These are phyloP conservation scores for Nerophis lumbriciformis DNA, from an alignment of 2,113 vertebrate species.

Conservation along the genomic window DNA sequence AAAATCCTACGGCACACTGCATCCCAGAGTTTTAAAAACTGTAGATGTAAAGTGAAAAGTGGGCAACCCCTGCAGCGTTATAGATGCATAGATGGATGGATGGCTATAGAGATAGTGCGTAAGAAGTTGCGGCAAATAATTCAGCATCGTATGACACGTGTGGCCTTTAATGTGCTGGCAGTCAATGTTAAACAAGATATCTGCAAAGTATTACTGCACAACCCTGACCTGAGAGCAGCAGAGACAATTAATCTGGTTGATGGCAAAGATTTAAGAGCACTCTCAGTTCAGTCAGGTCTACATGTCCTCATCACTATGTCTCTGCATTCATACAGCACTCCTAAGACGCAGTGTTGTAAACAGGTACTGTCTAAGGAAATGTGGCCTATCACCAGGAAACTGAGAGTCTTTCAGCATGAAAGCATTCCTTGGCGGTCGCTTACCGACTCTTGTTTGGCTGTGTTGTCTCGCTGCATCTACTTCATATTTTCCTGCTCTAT, in stretches of 20 bases:
- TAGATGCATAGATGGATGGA: no score
- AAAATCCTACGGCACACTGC: no score
- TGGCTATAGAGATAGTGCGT: no score
- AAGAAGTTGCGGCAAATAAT: background rate
- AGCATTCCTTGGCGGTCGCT: constrained; percentile 62
- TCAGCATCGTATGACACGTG: background rate
- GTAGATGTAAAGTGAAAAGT: no score
- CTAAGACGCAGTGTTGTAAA: constrained; percentile 40
- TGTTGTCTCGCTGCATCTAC: constrained; percentile 10
- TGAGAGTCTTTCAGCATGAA: constrained; percentile 32
- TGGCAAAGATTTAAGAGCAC: constrained; percentile 20
- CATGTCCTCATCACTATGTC: constrained; percentile 23
- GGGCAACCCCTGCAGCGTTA: no score
- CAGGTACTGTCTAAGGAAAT: constrained; percentile 38
- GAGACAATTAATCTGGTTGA: constrained; percentile 1
- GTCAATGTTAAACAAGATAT: constrained; percentile 3
- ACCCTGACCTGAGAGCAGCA: background rate
- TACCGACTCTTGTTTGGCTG: constrained; percentile 25
- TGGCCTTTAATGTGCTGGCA: constrained; percentile 3
- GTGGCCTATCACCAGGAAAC: constrained; percentile 6
- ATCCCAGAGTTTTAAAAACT: no score
- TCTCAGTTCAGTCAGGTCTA: constrained; percentile 9
- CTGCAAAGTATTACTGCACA: background rate
- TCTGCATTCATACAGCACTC: constrained; percentile 3
- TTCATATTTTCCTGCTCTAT: constrained; percentile 27